Percentiles rank a stretch among this genome's conserved stretches.
Evolutionary conservation across 2,797 vertebrate genomes (phyloP).

Genomic region (Myotis planiceps): DNA sequence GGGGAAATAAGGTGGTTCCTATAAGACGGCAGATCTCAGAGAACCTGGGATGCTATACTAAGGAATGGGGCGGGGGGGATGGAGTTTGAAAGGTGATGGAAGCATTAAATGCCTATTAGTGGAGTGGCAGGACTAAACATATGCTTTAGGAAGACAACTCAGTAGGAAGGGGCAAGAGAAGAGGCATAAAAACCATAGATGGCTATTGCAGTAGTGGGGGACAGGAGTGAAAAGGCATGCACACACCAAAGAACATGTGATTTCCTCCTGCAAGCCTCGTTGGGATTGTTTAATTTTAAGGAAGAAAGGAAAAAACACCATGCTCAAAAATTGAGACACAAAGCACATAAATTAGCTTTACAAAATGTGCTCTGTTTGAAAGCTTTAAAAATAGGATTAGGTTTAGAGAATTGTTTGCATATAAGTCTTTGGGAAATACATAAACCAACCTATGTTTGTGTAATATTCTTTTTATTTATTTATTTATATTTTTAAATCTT

Average conservation of each 20-base stretch:
- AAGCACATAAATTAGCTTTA: conserved; percentile 15
- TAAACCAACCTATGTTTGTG: not conserved
- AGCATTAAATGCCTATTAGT: not conserved
- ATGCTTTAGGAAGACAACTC: not conserved
- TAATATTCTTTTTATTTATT: conserved; percentile 19
- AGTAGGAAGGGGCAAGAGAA: not conserved
- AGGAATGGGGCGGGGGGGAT: not conserved
- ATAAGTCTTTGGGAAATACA: not conserved
- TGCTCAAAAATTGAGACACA: not conserved
- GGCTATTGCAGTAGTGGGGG: not conserved
- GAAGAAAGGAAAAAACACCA: not conserved
- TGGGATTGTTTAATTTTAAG: conserved; percentile 10
- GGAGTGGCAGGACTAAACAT: not conserved
- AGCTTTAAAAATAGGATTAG: conserved; percentile 21
- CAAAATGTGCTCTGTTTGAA: not conserved
- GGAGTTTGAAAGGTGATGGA: not conserved
- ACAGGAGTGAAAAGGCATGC: not conserved
- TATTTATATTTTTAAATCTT: too few relatives aligned
- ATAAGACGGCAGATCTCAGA: not conserved
- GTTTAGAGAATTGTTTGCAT: not conserved
- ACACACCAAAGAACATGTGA: not conserved
- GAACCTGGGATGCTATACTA: not conserved
- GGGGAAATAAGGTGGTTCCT: not conserved
- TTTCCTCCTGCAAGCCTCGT: not conserved
- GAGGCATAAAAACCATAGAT: not conserved